Evolutionary conservation across 2,113 vertebrate species (phyloP).

Genomic region (Choloepus hoffmanni): DNA sequence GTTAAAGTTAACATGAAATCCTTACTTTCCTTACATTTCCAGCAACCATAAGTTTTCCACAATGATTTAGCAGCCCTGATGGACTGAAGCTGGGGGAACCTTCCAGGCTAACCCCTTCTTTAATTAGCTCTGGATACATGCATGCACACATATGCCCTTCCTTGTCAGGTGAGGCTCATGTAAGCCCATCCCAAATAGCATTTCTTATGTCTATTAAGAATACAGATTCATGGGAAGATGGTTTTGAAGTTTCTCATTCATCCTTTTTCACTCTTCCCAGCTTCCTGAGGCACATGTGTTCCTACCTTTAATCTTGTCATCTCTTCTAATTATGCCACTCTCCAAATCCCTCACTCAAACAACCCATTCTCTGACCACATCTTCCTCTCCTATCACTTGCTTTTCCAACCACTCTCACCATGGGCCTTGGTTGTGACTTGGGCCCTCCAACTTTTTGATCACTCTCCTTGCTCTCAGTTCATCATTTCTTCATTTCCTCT

Average conservation of each 20-base stretch:
- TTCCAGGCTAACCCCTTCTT: neutral
- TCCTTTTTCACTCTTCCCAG: neutral
- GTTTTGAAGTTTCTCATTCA: neutral
- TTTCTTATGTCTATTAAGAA: neutral
- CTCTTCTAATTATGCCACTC: neutral
- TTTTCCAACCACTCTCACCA: neutral
- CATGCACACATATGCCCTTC: neutral
- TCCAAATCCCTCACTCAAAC: neutral
- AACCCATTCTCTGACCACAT: too few species aligned
- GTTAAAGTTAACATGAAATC: neutral
- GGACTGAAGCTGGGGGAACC: too few species aligned
- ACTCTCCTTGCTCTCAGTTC: neutral
- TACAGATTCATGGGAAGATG: neutral
- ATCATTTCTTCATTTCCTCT: neutral
- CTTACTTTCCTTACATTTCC: neutral
- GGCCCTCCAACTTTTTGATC: neutral
- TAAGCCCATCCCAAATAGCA: neutral
- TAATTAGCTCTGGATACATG: neutral
- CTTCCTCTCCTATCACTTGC: neutral
- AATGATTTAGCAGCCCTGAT: neutral
- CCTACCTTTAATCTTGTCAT: neutral
- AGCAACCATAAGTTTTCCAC: neutral
- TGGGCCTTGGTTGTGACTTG: neutral
- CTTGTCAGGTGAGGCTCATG: neutral
- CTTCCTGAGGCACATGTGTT: neutral